Percentiles rank a stretch among this genome's conserved stretches.
Conservation (phyloP, 2,888 invertebrate genomes). For the Eristalis tenax region DNA sequence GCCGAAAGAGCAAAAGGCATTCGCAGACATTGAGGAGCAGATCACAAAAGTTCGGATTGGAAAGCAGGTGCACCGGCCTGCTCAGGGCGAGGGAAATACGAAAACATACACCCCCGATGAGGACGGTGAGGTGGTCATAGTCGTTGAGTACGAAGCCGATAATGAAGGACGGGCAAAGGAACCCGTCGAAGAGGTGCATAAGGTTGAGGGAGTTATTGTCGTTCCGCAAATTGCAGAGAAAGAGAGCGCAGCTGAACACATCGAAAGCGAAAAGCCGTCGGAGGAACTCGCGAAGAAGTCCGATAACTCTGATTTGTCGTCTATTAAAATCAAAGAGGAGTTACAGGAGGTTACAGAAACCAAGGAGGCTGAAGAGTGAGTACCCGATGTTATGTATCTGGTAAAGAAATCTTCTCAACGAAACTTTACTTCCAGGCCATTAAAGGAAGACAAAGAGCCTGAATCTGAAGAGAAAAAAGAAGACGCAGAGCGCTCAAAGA, state of each 20-base stretch:
- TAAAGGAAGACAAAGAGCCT: not conserved
- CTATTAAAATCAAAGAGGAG: conserved; percentile 46
- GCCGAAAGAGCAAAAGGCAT: conserved; percentile 9
- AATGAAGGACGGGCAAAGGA: conserved; percentile 2
- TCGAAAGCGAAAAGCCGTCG: not conserved
- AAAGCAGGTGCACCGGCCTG: conserved; percentile 5
- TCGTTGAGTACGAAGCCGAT: conserved; percentile 53
- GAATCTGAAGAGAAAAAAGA: conserved; percentile 14
- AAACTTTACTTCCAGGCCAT: conserved; percentile 3
- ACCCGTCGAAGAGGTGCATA: conserved; percentile 5
- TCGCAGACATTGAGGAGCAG: conserved; percentile 27
- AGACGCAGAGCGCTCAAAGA: not conserved
- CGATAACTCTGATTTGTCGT: not conserved
- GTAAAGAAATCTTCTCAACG: not conserved
- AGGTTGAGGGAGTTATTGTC: not conserved
- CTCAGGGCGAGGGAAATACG: not conserved
- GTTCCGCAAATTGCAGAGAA: not conserved
- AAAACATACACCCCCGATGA: not conserved
- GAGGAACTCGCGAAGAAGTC: not conserved
- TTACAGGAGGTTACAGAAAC: not conserved
- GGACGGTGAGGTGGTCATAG: conserved; percentile 40
- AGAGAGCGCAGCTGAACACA: not conserved
- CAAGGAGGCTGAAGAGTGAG: conserved; percentile 16
- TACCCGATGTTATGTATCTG: not conserved
- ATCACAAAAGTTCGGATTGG: conserved; percentile 52